These are phyloP conservation scores for Amazona guildingii DNA, from an alignment of 2,113 vertebrate species.

Conservation along the genomic window DNA sequence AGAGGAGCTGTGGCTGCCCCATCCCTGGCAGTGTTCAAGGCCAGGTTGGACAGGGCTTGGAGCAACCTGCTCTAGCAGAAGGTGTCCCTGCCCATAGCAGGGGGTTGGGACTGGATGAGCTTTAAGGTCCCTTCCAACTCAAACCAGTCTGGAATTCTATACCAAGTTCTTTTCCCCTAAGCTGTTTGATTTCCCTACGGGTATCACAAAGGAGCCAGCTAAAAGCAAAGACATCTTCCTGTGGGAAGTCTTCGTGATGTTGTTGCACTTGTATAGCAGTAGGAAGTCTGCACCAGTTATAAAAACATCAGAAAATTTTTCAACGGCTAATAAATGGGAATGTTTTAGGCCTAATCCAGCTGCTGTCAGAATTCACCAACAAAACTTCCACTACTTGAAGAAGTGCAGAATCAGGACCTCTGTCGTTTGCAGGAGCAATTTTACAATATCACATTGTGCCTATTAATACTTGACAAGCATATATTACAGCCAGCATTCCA, in stretches of 20 bases:
- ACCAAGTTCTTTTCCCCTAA: not conserved
- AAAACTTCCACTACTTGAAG: not conserved
- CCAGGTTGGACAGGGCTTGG: not conserved
- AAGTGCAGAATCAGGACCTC: not conserved
- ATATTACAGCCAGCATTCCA: not conserved
- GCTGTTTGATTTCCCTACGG: not conserved
- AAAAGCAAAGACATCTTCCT: not conserved
- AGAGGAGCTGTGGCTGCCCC: too few species aligned
- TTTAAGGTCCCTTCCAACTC: not conserved
- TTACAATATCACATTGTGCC: not conserved
- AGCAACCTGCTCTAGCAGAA: not conserved
- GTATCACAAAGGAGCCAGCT: not conserved
- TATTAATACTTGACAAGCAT: not conserved
- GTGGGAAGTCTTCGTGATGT: not conserved
- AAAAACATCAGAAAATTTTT: not conserved
- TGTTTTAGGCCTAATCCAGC: not conserved
- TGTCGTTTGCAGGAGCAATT: not conserved
- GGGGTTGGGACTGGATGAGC: not conserved
- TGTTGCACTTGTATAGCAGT: not conserved
- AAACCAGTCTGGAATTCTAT: not conserved
- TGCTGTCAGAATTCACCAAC: not conserved
- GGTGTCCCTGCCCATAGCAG: not conserved
- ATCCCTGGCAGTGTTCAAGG: not conserved
- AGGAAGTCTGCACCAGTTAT: not conserved
- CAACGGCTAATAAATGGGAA: not conserved